A percentile compares a stretch with the other conserved stretches of the same genome.
phyloP scores from a whole-genome alignment of 1,140 invertebrate species.

The Drosophila cardini region DNA sequence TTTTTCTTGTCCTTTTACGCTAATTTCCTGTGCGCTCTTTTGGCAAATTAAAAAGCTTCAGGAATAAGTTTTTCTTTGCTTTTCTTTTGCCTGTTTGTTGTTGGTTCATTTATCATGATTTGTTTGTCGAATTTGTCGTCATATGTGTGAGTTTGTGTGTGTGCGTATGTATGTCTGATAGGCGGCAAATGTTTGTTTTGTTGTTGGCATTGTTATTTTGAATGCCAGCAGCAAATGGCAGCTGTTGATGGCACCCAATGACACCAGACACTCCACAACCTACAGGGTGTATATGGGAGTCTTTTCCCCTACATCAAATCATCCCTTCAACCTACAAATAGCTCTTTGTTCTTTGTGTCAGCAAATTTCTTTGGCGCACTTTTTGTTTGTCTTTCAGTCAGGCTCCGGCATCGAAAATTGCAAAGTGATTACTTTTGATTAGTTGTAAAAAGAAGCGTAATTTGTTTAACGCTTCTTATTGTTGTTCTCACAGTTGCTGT shows the following conservation, averaged over 20 bases:
- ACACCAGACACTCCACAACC: constrained; percentile 5
- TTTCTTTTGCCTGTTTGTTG: constrained; percentile 57
- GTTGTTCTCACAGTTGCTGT: constrained; percentile 8
- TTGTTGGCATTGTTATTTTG: constrained; percentile 55
- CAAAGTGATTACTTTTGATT: constrained; percentile 83
- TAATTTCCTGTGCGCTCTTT: constrained; percentile 73
- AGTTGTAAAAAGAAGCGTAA: constrained; percentile 82
- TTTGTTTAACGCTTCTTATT: constrained; percentile 69
- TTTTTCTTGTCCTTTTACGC: constrained; percentile 72
- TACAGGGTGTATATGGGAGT: no score
- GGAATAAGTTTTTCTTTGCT: constrained; percentile 52
- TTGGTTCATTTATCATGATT: constrained; percentile 83
- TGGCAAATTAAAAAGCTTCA: constrained; percentile 77
- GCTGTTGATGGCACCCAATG: constrained; percentile 55
- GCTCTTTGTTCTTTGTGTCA: constrained; percentile 65
- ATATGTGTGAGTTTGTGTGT: constrained; percentile 40
- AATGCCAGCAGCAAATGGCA: constrained; percentile 71
- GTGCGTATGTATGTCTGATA: constrained; percentile 55
- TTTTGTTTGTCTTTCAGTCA: constrained; percentile 76
- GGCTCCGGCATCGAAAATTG: constrained; percentile 62
- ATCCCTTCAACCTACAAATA: neutral
- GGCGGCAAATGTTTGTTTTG: constrained; percentile 74
- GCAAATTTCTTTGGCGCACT: constrained; percentile 59
- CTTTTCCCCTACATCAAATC: neutral
- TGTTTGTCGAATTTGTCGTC: constrained; percentile 78